Conservation (phyloP, 2,113 vertebrate genomes). For the Benitochromis conjunctus region DNA sequence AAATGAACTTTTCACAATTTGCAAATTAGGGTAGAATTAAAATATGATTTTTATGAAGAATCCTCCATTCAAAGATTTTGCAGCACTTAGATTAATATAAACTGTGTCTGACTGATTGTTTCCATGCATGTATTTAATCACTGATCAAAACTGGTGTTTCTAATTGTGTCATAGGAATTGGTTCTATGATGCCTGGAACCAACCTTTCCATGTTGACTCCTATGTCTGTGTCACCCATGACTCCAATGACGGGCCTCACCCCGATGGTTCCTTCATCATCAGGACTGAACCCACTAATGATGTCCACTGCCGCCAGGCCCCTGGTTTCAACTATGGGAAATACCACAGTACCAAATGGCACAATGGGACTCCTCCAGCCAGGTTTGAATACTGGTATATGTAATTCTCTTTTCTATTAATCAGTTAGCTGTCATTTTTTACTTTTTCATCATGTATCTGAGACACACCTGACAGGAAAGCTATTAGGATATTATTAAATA, state of each 20-base stretch:
- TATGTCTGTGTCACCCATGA: slow-evolving; percentile 69
- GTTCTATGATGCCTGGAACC: slow-evolving; percentile 79
- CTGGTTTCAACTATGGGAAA: slow-evolving; percentile 83
- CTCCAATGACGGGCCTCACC: slow-evolving; percentile 51
- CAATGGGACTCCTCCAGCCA: slow-evolving; percentile 80
- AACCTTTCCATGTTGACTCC: slow-evolving; percentile 70
- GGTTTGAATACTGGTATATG: slow-evolving; percentile 41
- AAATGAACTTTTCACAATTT: neutral
- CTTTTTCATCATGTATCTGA: neutral
- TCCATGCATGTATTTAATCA: neutral
- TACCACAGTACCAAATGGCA: slow-evolving; percentile 83
- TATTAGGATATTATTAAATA: neutral
- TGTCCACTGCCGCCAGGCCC: slow-evolving; percentile 55
- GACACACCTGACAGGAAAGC: neutral
- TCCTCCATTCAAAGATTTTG: neutral
- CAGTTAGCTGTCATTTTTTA: too few species aligned
- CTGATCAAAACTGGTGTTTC: neutral
- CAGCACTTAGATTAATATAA: neutral
- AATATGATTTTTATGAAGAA: neutral
- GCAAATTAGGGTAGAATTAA: neutral
- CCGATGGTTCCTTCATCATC: slow-evolving; percentile 65
- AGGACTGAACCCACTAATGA: slow-evolving; percentile 44
- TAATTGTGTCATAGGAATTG: slow-evolving; percentile 77
- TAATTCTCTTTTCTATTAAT: neutral
- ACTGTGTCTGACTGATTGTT: neutral